phyloP scores from a whole-genome alignment of 1,140 invertebrate species.

The Luehdorfia chinensis region DNA sequence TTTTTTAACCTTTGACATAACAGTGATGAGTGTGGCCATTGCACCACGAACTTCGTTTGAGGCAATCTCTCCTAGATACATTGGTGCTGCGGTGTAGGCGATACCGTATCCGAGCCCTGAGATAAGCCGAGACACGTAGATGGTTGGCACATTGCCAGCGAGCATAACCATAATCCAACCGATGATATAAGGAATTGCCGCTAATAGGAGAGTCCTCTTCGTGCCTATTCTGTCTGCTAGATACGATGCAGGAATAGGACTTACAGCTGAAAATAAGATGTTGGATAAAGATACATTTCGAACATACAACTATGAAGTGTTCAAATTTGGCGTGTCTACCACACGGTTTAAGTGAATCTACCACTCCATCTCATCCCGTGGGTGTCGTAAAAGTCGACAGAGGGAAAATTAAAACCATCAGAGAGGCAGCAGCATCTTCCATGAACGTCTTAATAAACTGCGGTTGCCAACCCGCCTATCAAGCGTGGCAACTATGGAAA shows the following conservation, averaged over 20 bases:
- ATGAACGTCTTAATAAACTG: too few relatives aligned
- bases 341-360: too few relatives aligned
- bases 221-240: slow-evolving; percentile 80
- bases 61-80: slow-evolving; percentile 83
- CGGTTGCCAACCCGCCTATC: too few relatives aligned
- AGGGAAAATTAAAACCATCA: too few relatives aligned
- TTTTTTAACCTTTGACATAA: slow-evolving; percentile 78
- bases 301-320: too few relatives aligned
- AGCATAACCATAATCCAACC: slow-evolving; percentile 83
- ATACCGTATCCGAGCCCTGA: slow-evolving; percentile 83
- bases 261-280: slow-evolving; percentile 52
- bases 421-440: too few relatives aligned
- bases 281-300: too few relatives aligned
- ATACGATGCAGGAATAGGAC: slow-evolving; percentile 68
- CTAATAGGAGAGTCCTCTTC: slow-evolving; percentile 81
- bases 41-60: slow-evolving; percentile 83
- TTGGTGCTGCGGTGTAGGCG: slow-evolving; percentile 80
- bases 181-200: slow-evolving; percentile 79
- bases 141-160: slow-evolving; percentile 64
- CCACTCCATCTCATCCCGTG: too few relatives aligned
- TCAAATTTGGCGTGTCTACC: too few relatives aligned
- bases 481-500: too few relatives aligned
- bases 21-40: slow-evolving; percentile 83
- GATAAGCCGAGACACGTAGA: slow-evolving; percentile 77
- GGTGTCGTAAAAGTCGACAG: too few relatives aligned